phyloP scores from a whole-genome alignment of 1,140 invertebrate genomes.

The Drosophila kepulauana region DNA sequence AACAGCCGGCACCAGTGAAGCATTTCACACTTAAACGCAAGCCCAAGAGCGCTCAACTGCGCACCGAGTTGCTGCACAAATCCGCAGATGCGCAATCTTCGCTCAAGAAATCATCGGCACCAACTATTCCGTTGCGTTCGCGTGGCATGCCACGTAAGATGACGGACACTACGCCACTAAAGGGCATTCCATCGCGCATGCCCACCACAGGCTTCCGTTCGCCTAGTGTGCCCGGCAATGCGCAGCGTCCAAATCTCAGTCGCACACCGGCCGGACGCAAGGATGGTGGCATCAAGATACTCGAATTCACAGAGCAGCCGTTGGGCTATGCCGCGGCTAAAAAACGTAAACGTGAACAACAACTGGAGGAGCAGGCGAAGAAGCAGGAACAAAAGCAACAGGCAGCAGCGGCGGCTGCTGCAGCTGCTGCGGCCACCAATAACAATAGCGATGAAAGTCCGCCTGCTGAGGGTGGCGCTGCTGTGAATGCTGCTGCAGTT shows the following conservation, averaged over 20 bases:
- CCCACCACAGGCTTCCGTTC: slow-evolving; percentile 87
- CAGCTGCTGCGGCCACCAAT: slow-evolving; percentile 51
- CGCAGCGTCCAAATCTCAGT: slow-evolving; percentile 85
- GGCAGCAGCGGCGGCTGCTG: slow-evolving; percentile 85
- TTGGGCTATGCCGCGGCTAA: slow-evolving; percentile 88
- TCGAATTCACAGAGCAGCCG: slow-evolving; percentile 97
- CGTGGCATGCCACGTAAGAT: slow-evolving; percentile 98
- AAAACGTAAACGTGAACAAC: slow-evolving; percentile 87
- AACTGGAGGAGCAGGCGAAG: slow-evolving; percentile 92
- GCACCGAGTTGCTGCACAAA: slow-evolving; percentile 96
- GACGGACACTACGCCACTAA: slow-evolving; percentile 97
- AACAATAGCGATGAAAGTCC: slow-evolving; percentile 62
- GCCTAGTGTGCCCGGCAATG: slow-evolving; percentile 85
- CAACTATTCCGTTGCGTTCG: slow-evolving; percentile 94
- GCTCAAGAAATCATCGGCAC: slow-evolving; percentile 94
- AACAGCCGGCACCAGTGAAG: slow-evolving; percentile 90
- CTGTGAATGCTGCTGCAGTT: slow-evolving; percentile 15
- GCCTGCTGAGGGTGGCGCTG: slow-evolving; percentile 50
- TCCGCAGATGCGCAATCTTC: slow-evolving; percentile 95
- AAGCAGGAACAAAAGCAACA: slow-evolving; percentile 88
- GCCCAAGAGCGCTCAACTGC: slow-evolving; percentile 96
- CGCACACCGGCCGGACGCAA: slow-evolving; percentile 88
- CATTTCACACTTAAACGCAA: slow-evolving; percentile 98
- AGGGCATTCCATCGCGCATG: slow-evolving; percentile 94
- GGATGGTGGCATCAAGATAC: slow-evolving; percentile 95